Base-by-base conservation (phyloP, 2,797 vertebrate genomes). In the Gymnodraco acuticeps region DNA sequence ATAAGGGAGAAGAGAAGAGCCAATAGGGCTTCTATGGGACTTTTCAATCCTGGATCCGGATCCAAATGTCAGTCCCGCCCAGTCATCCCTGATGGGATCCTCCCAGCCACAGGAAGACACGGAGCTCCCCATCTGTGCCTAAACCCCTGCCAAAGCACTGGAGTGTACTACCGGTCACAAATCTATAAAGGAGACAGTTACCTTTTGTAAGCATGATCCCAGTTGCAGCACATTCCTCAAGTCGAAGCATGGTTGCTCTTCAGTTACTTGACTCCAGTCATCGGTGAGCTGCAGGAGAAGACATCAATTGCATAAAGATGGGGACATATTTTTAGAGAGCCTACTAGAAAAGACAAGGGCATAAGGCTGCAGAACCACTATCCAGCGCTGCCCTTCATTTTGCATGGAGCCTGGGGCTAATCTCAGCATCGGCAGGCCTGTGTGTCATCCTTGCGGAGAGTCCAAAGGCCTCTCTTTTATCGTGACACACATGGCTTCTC, bases 51-150 rank as follows among this genome's bases (percentile, higher is more conserved):
- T 81, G 58, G 71, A 73, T 89, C 74, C 38, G 78, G 82, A 82
- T 84, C 75, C 70, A 72, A 85, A 73, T 73, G 73, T 87, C 77
- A 75, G 75, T 48, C 81, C 66, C 27, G 69, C 78, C 85, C 70
- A 74, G 73, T 80, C 77, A 46, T 85, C 77, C 83, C 75, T 84
- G 77, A 85, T 73, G 70, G 79, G 80, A 84, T 88, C 80, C 81
- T 85, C 83, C 82, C 75, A 77, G 70, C 65, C 73, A 72, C 81
- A 90, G 86, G 73, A 82, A 86, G 82, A 91, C 82, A 87, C 82
- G 67, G 74, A 73, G 84, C 86, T 85, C 88, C 88, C 84, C 88
- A 92, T 93, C 88, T 93, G 92, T 87, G 81, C 51, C 75, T 59
- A 54, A 73, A 79, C 71, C 85, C 81, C 80, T 87, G 86, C 91